Evolutionary conservation across 1,140 invertebrate genomes (phyloP), one percentile per base, ranked within the genome.

Genomic region (Drosophila funebris): DNA sequence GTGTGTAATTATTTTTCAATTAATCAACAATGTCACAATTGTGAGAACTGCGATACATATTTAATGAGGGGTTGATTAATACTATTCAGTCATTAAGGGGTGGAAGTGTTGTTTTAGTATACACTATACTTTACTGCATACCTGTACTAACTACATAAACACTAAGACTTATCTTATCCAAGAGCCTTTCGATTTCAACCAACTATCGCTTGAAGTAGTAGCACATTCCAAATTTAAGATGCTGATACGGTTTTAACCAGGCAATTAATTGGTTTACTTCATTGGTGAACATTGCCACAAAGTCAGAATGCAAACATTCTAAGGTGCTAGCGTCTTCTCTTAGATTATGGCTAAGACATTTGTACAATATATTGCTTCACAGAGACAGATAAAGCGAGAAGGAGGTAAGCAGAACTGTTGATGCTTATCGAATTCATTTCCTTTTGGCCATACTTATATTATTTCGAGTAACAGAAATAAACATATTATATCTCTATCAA

Each of bases 251-350:
- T 8, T 27, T 31, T 43, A n/a, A 18, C 27, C 39, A 68, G 54
- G 53, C 11, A 20, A 8, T 14, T 58, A 48, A 16, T 7, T 50
- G 7, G 9, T 31, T 14, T 33, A 33, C 27, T 41, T 24, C 29
- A 29, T 43, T 39, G 39, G 66, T 67, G 64, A 71, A 58, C 53
- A 73, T 66, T 70, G 39, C 71, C 22, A 80, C 80, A 57, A 80
- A 71, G 36, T 22, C n/a, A 41, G 11, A 7, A 6, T 36, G 22
- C 20, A 50, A 50, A 33, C n/a, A 36, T 14, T 72, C 56, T n/a
- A 11, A 48, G 9, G 11, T 46, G n/a, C 22, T 41, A 22, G 22
- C 22, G 22, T 22, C 22, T 4, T 22, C 31, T 3, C 3, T 33
- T 33, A 33, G 11, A 11, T 33, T 9, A 33, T 33, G 9, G 8